Conservation (phyloP, 2,797 vertebrate genomes). For the Catharus ustulatus region DNA sequence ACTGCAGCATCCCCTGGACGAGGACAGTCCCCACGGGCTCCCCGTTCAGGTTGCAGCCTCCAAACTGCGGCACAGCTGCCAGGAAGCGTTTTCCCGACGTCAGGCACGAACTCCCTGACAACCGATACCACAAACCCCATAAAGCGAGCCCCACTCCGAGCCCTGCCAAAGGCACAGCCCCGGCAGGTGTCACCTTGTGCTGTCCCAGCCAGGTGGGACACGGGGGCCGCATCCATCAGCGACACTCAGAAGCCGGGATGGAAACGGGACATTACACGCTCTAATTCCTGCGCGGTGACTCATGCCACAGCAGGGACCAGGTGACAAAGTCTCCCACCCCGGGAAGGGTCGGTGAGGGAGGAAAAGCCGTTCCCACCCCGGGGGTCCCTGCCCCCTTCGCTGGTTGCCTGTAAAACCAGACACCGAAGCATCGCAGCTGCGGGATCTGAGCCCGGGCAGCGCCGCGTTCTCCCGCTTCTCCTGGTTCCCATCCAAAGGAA, state of each 20-base stretch:
- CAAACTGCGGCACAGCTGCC: background rate
- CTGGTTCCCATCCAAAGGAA: constrained; percentile 19
- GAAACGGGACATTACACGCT: background rate
- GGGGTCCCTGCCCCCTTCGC: background rate
- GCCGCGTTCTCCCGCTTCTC: background rate
- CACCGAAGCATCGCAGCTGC: background rate
- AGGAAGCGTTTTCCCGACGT: background rate
- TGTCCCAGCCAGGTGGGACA: background rate
- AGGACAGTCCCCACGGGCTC: background rate
- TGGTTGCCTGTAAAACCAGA: background rate
- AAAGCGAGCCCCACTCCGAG: background rate
- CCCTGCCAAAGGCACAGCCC: background rate
- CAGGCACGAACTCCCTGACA: constrained; percentile 28
- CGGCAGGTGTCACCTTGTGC: background rate
- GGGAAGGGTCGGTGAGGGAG: background rate
- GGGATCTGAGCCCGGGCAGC: background rate
- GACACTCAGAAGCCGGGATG: background rate
- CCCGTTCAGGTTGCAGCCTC: background rate
- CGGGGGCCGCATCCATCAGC: background rate
- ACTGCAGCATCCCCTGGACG: rapidly evolving
- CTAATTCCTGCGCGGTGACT: background rate
- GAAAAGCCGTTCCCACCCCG: background rate
- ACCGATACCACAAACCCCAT: background rate
- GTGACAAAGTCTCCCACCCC: background rate
- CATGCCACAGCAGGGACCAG: background rate